Conservation (phyloP, 2,888 invertebrate species). For the Leptogaster cylindrica region DNA sequence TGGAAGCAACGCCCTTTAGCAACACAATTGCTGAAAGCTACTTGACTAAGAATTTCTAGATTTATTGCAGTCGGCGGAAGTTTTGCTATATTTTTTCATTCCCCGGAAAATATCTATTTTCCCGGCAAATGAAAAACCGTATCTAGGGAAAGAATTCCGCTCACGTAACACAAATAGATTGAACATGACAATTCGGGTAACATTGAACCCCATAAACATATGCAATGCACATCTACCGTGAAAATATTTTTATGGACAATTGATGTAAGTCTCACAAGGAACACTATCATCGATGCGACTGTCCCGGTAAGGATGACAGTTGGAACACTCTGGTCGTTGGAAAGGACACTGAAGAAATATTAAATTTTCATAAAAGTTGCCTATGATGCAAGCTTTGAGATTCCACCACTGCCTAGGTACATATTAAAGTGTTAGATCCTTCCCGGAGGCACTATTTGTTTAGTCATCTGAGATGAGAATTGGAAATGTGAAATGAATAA, state of each 20-base stretch:
- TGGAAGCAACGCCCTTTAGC: neutral
- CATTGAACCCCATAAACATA: constrained; percentile 22
- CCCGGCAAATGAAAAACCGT: no score
- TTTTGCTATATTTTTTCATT: neutral
- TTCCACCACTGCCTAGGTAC: neutral
- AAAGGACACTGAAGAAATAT: neutral
- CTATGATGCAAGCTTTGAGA: neutral
- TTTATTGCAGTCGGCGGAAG: constrained; percentile 9
- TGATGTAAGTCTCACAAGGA: neutral
- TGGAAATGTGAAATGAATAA: neutral
- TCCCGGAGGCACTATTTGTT: neutral
- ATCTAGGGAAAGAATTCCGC: constrained; percentile 6
- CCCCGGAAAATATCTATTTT: no score
- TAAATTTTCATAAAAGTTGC: constrained; percentile 1
- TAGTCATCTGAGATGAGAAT: neutral
- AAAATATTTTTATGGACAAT: constrained; percentile 34
- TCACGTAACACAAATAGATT: constrained; percentile 26
- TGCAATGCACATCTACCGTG: neutral
- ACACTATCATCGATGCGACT: no score
- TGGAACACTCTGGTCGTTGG: neutral
- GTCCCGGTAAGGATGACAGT: neutral
- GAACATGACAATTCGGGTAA: constrained; percentile 21
- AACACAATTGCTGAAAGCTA: neutral
- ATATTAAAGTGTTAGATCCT: neutral
- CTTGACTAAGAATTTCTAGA: neutral